These are phyloP conservation scores for Peromyscus leucopus DNA, from an alignment of 2,113 vertebrate genomes.

Conservation along the genomic window DNA sequence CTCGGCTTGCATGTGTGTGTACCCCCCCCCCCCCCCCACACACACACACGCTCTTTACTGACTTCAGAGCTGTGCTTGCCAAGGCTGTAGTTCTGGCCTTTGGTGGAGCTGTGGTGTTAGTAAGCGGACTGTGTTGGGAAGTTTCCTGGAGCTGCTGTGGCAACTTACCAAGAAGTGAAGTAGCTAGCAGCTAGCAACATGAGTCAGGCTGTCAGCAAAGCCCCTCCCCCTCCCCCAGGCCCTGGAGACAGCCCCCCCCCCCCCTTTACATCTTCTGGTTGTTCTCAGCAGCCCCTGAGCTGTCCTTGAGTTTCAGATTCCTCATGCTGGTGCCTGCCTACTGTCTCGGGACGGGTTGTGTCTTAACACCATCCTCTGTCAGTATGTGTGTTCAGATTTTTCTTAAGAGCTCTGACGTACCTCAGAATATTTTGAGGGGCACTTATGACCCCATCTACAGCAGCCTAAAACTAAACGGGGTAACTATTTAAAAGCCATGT, in stretches of 20 bases:
- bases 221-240: not conserved
- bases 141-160: not conserved
- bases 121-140: not conserved
- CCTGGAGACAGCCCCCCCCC: not conserved
- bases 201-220: not conserved
- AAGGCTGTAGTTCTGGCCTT: not conserved
- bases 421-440: not conserved
- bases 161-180: not conserved
- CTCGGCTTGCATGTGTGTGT: not conserved
- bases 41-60: constrained; percentile 23
- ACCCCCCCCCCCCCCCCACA: not conserved
- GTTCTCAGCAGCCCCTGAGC: not conserved
- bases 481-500: not conserved
- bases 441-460: not conserved
- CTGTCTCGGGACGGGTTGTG: not conserved
- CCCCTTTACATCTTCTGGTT: not conserved
- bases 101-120: not conserved
- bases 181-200: not conserved
- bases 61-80: not conserved
- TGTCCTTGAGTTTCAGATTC: not conserved
- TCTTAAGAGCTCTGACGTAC: not conserved
- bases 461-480: not conserved
- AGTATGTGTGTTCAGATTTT: not conserved
- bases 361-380: not conserved
- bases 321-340: not conserved